Conservation (phyloP, 2,113 vertebrate genomes). For the Aspiorhynchus laticeps region DNA sequence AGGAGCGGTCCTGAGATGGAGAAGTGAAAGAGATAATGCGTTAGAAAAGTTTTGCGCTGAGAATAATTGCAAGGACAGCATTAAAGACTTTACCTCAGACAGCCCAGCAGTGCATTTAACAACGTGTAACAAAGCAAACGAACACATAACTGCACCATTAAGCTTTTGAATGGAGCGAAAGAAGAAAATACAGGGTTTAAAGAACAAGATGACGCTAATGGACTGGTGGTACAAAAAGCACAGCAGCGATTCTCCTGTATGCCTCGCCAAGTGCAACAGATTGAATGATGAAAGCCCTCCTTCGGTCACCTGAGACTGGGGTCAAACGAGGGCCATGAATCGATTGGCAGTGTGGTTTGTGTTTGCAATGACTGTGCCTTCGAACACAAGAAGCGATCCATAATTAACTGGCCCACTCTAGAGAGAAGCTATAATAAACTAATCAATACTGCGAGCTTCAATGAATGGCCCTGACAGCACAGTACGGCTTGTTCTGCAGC, state of each 20-base stretch:
- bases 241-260: background rate
- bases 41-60: background rate
- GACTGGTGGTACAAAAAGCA: background rate
- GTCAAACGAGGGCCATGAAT: slow-evolving; percentile 2
- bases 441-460: slow-evolving; percentile 70
- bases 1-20: slow-evolving; percentile 85
- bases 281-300: slow-evolving; percentile 23
- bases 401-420: slow-evolving; percentile 60
- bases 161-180: background rate
- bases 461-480: slow-evolving; percentile 64
- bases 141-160: background rate
- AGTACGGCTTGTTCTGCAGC: slow-evolving; percentile 62
- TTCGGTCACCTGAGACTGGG: slow-evolving; percentile 10
- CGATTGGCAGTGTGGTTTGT: slow-evolving; percentile 8
- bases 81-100: background rate
- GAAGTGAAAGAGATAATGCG: background rate
- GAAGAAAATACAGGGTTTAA: background rate
- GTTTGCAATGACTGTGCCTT: slow-evolving; percentile 46
- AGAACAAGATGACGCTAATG: background rate
- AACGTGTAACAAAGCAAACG: background rate
- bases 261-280: background rate
- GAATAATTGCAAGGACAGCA: background rate
- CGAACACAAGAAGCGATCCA: slow-evolving; percentile 51
- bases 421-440: slow-evolving; percentile 65
- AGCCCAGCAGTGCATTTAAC: background rate